Evolutionary conservation across 2,888 invertebrate species (phyloP).

Genomic region (Xanthia togata): DNA sequence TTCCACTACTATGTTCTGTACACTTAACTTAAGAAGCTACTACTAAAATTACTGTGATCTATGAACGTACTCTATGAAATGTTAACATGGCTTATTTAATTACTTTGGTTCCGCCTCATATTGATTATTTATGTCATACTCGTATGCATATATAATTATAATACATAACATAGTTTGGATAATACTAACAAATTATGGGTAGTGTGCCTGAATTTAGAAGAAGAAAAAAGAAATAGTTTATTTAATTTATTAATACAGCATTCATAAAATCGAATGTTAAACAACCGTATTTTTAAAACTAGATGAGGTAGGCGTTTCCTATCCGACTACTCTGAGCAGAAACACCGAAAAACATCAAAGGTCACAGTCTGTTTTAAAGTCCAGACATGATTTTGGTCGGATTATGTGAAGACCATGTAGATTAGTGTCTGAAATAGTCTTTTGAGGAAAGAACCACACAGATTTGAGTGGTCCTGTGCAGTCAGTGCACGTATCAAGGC

Average conservation of each 20-base stretch:
- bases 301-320: not conserved
- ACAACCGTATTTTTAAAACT: not conserved
- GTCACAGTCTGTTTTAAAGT: not conserved
- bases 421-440: too few species aligned
- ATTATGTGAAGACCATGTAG: not conserved
- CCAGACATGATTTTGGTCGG: not conserved
- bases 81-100: not conserved
- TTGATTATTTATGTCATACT: not conserved
- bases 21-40: not conserved
- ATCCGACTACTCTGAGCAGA: not conserved
- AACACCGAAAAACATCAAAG: not conserved
- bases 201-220: too few species aligned
- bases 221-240: too few species aligned
- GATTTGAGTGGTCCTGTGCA: not conserved
- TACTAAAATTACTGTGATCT: not conserved
- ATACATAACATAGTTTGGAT: too few species aligned
- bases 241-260: not conserved
- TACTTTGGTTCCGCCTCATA: not conserved
- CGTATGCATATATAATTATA: not conserved
- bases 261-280: not conserved
- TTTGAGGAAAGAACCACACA: not conserved
- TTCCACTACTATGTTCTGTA: constrained; percentile 2
- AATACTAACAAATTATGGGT: too few species aligned
- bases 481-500: not conserved
- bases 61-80: not conserved